Conservation (phyloP, 2,888 invertebrate species). For the Dastarcus helophoroides region DNA sequence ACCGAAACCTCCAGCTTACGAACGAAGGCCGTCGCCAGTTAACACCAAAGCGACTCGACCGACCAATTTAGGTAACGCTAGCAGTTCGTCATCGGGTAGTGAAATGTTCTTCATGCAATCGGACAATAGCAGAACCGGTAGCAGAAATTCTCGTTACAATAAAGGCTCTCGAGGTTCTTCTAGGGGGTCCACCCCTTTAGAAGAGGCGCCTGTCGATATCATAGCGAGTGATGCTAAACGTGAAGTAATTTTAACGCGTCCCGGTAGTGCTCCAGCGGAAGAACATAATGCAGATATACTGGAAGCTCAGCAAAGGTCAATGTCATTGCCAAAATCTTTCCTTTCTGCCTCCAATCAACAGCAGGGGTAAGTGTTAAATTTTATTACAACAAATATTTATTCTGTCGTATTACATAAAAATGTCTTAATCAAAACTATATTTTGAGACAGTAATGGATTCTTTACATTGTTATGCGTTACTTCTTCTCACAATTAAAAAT, state of each 20-base stretch:
- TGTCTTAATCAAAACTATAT: no score
- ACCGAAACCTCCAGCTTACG: conserved; percentile 11
- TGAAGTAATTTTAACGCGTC: conserved; percentile 38
- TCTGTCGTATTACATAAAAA: no score
- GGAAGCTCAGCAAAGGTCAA: conserved; percentile 39
- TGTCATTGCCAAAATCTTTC: conserved; percentile 44
- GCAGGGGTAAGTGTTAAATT: conserved; percentile 20
- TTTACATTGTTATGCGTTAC: no score
- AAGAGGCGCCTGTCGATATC: conserved; percentile 32
- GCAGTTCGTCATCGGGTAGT: conserved; percentile 41
- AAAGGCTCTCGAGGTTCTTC: no score
- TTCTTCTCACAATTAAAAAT: no score
- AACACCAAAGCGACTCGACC: conserved; percentile 18
- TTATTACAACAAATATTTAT: no score
- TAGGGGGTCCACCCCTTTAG: conserved; percentile 43
- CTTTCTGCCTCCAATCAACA: conserved; percentile 32
- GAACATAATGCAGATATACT: conserved; percentile 21
- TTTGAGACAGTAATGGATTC: no score
- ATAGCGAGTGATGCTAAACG: conserved; percentile 22
- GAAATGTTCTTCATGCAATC: conserved; percentile 46
- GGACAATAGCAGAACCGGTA: no score
- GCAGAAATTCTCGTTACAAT: no score
- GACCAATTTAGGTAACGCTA: conserved; percentile 22
- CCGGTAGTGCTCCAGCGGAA: conserved; percentile 43
- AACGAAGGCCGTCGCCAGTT: conserved; percentile 20